Conservation (phyloP, 1,140 invertebrate genomes). For the Ceratina australensis region DNA sequence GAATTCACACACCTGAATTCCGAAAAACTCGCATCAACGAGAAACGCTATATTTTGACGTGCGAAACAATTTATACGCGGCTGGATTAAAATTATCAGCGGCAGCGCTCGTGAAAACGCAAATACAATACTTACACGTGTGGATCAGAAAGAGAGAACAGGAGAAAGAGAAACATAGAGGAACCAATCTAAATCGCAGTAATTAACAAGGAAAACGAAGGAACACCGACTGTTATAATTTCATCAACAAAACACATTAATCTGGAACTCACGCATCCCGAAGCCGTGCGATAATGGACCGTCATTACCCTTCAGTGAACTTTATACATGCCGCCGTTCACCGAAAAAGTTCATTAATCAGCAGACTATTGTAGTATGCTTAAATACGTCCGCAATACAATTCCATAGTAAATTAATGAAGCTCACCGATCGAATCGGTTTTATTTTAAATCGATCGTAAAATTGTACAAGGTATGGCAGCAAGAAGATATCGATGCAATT, state of each 20-base stretch:
- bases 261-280: background rate
- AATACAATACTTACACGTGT: background rate
- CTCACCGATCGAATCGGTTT: too few species aligned
- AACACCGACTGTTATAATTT: constrained; percentile 30
- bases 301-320: constrained; percentile 38
- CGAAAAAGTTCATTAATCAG: constrained; percentile 22
- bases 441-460: too few species aligned
- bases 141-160: background rate
- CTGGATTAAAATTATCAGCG: constrained; percentile 38
- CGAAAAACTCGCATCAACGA: background rate
- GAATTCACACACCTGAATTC: background rate
- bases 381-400: background rate
- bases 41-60: constrained; percentile 1
- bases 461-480: background rate
- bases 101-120: background rate
- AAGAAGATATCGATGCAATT: background rate
- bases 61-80: constrained; percentile 32
- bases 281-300: constrained; percentile 18
- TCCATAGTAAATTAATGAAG: background rate
- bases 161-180: too few species aligned
- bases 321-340: background rate
- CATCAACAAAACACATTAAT: constrained; percentile 16
- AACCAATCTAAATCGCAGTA: constrained; percentile 8
- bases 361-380: background rate
- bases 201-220: constrained; percentile 30